Evolutionary conservation across 2,888 invertebrate species (phyloP).

Genomic region (Ernsta delagoae): DNA sequence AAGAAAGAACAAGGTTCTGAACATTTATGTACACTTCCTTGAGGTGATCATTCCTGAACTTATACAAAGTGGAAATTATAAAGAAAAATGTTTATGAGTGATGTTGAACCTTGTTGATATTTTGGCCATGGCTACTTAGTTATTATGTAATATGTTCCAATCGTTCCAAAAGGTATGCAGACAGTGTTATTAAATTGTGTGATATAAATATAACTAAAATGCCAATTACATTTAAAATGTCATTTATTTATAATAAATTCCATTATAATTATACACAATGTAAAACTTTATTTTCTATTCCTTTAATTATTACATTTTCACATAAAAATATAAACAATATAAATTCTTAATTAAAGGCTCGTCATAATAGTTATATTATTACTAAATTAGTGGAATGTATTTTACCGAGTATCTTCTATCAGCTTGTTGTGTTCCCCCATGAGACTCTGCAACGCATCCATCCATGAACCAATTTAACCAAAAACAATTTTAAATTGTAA

Average conservation of each 20-base stretch:
- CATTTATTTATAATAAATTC: constrained; percentile 19
- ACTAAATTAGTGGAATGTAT: constrained; percentile 14
- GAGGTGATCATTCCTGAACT: no score
- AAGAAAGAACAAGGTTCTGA: no score
- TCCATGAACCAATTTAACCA: background rate
- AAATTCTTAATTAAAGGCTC: background rate
- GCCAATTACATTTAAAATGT: background rate
- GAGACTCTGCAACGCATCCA: constrained; percentile 77
- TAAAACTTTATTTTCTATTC: background rate
- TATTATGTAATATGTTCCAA: no score
- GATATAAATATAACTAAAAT: background rate
- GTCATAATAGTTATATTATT: no score
- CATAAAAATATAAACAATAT: background rate
- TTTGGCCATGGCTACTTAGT: no score
- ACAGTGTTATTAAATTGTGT: no score
- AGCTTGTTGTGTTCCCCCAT: constrained; percentile 85
- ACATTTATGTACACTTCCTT: no score
- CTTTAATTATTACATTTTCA: constrained; percentile 3
- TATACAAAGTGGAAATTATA: no score
- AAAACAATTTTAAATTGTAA: no score
- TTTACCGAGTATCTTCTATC: constrained; percentile 66
- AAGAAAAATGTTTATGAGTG: no score
- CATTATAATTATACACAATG: background rate
- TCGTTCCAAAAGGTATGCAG: no score
- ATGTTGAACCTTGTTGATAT: no score